Conservation (phyloP, 2,113 vertebrate genomes). For the Chrysemys picta region DNA sequence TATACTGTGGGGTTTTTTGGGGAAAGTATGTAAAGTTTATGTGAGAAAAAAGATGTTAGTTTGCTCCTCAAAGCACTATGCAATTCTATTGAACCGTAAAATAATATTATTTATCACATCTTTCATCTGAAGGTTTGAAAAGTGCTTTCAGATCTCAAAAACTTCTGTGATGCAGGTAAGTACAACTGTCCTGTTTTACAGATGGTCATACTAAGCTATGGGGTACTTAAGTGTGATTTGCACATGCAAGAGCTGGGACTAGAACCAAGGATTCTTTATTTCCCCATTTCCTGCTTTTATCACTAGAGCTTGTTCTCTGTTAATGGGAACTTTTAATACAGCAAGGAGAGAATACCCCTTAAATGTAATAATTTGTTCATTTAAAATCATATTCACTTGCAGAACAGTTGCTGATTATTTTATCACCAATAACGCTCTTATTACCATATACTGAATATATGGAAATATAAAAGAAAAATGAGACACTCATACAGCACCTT, state of each 20-base stretch:
- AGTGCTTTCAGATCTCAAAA: neutral
- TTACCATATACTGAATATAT: neutral
- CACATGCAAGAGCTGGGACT: neutral
- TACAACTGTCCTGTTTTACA: neutral
- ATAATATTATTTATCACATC: neutral
- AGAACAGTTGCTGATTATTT: neutral
- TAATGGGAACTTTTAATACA: neutral
- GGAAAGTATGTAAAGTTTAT: neutral
- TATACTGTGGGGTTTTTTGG: neutral
- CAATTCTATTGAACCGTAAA: neutral
- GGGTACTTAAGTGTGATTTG: neutral
- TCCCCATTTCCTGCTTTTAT: neutral
- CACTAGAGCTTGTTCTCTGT: neutral
- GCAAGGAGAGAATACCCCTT: neutral
- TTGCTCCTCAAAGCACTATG: neutral
- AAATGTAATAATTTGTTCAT: neutral
- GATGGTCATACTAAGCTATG: neutral
- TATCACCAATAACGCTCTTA: neutral
- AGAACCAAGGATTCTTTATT: neutral
- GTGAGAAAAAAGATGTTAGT: neutral
- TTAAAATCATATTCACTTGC: neutral
- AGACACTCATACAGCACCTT: neutral
- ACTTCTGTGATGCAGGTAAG: neutral
- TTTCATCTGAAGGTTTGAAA: neutral
- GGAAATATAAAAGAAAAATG: neutral